Evolutionary conservation across 2,113 vertebrate genomes (phyloP), one percentile per base, ranked within the genome.

Genomic region (Melanocharis versteri): DNA sequence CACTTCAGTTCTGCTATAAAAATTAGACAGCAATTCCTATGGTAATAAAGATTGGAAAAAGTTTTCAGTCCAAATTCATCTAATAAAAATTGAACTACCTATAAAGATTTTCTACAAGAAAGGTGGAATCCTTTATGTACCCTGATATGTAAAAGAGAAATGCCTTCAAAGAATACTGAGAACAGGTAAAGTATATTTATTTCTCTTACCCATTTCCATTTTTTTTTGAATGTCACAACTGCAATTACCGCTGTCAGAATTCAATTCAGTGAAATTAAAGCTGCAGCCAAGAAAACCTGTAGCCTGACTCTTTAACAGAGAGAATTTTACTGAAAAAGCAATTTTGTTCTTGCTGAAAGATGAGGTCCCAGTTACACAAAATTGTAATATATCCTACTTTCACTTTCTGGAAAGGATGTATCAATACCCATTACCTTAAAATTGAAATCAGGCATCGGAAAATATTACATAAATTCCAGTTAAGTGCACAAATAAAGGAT

Each of bases 31-130:
- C 48, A 54, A 30, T 76, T 92, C 69, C 60, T 93, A 71, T n/a
- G 18, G 79, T 83, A 92, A 90, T 81, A 90, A 94, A 93, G 75
- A 78, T 60, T 92, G 83, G 71, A 92, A 87, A 96, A 96, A 90
- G 27, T 33, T 81, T 83, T 84, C 83, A 93, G 71, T 89, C 47
- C 79, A 95, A 93, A 92, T 93, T 83, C 65, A 61, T 79, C 51
- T 66, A 83, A 76, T 93, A 96, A 94, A 96, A 93, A 94, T 81
- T 90, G 35, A 90, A 28, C 44, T 89, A 92, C 35, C 33, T 96
- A 90, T 56, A 94, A 93, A 89, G 71, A 95, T 83, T 87, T 97
- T 93, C 92, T 91, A 83, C 39, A 93, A 83, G 64, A 83, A 95
- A 88, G 26, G 56, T 31, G 57, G 35, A 94, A 91, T 33, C 62